Evolutionary conservation across 2,113 vertebrate species (phyloP).

Genomic region (Eonycteris spelaea): DNA sequence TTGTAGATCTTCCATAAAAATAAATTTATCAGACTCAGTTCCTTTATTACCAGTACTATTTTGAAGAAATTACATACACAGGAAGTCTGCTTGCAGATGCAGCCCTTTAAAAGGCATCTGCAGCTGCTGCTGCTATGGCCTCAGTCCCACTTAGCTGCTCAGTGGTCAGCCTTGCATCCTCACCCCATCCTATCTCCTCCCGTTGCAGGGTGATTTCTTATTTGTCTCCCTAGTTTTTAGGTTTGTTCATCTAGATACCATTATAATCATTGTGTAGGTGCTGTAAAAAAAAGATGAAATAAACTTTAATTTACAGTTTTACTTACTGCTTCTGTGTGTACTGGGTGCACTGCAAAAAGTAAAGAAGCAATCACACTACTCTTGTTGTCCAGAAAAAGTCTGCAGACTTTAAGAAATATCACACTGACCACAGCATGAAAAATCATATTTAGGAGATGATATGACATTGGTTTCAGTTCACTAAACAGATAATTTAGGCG

Average conservation of each 20-base stretch:
- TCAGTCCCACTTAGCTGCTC: too few relatives aligned
- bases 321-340: slow-evolving; percentile 98
- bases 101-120: too few relatives aligned
- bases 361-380: slow-evolving; percentile 91
- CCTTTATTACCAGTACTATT: not conserved
- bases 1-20: not conserved
- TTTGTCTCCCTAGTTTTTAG: too few relatives aligned
- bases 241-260: not conserved
- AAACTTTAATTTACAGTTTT: not conserved
- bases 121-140: too few relatives aligned
- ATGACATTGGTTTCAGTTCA: slow-evolving; percentile 93
- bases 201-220: too few relatives aligned
- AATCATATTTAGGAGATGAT: slow-evolving; percentile 93
- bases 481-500: slow-evolving; percentile 96
- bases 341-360: slow-evolving; percentile 96
- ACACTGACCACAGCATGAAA: slow-evolving; percentile 92
- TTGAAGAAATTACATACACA: not conserved
- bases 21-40: not conserved
- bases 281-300: not conserved
- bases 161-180: too few relatives aligned
- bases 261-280: not conserved
- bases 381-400: slow-evolving; percentile 89
- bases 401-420: slow-evolving; percentile 95
- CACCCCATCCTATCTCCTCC: too few relatives aligned
- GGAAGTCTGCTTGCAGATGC: not conserved